Conservation (phyloP, 2,113 vertebrate species). For the Rafetus swinhoei region DNA sequence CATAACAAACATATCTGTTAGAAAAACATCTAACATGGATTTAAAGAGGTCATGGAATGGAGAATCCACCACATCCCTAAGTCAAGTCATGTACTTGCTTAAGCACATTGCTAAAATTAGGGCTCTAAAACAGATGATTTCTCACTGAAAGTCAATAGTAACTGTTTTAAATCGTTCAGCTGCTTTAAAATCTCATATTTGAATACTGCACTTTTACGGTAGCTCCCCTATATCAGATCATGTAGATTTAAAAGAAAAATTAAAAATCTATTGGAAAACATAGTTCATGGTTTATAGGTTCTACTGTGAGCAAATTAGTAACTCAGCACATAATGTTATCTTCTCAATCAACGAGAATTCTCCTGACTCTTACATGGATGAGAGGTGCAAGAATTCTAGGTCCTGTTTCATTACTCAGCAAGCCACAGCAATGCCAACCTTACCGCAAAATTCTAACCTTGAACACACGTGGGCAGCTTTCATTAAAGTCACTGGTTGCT, state of each 20-base stretch:
- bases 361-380: background rate
- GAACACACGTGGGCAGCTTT: background rate
- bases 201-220: background rate
- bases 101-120: accelerated
- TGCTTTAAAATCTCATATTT: background rate
- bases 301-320: background rate
- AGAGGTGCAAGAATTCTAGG: background rate
- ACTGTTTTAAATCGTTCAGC: background rate
- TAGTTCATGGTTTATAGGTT: background rate
- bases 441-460: background rate
- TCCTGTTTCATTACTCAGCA: background rate
- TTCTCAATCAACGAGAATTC: background rate
- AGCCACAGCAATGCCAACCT: background rate
- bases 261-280: background rate
- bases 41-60: background rate
- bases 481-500: background rate
- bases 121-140: background rate
- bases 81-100: background rate
- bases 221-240: background rate
- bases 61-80: background rate
- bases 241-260: background rate
- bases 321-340: background rate
- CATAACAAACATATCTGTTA: background rate
- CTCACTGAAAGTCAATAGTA: accelerated
- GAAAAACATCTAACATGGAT: background rate